Evolutionary conservation across 2,888 invertebrate genomes (phyloP).

Genomic region (Scaptomyza parva): DNA sequence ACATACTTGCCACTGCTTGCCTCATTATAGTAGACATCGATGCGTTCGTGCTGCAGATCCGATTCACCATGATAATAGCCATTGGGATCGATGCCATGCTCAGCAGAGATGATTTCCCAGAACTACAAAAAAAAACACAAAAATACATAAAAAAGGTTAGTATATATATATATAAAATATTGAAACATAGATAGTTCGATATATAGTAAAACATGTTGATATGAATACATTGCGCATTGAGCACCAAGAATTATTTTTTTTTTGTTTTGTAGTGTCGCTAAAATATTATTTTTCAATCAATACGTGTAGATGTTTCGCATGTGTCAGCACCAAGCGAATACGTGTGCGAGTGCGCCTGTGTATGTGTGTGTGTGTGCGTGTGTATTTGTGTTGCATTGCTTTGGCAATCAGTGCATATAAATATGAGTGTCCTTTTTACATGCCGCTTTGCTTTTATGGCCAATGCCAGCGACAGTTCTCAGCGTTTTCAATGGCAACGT

Average conservation of each 20-base stretch:
- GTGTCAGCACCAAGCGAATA: conserved; percentile 16
- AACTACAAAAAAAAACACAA: conserved; percentile 85
- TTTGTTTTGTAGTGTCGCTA: conserved; percentile 27
- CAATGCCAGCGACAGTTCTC: conserved; percentile 42
- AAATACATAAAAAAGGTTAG: conserved; percentile 32
- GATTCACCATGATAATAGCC: conserved; percentile 91
- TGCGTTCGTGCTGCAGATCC: conserved; percentile 90
- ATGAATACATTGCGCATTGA: conserved; percentile 28
- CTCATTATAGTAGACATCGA: conserved; percentile 93
- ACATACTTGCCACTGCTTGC: conserved; percentile 91
- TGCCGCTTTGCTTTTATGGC: conserved; percentile 72
- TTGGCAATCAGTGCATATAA: conserved; percentile 81
- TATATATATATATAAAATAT: background rate
- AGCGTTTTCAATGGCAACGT: conserved; percentile 32
- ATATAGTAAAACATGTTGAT: conserved; percentile 7
- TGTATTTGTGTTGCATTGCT: conserved; percentile 68
- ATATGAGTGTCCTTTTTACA: conserved; percentile 78
- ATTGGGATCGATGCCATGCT: conserved; percentile 91
- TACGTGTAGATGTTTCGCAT: conserved; percentile 38
- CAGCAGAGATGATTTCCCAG: conserved; percentile 93
- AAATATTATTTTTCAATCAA: conserved; percentile 79
- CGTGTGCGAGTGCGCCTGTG: conserved; percentile 3
- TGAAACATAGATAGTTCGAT: background rate
- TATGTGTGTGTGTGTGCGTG: conserved; percentile 10
- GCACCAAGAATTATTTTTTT: background rate